phyloP scores from a whole-genome alignment of 2,888 invertebrate genomes.

The Catocala sponsa region DNA sequence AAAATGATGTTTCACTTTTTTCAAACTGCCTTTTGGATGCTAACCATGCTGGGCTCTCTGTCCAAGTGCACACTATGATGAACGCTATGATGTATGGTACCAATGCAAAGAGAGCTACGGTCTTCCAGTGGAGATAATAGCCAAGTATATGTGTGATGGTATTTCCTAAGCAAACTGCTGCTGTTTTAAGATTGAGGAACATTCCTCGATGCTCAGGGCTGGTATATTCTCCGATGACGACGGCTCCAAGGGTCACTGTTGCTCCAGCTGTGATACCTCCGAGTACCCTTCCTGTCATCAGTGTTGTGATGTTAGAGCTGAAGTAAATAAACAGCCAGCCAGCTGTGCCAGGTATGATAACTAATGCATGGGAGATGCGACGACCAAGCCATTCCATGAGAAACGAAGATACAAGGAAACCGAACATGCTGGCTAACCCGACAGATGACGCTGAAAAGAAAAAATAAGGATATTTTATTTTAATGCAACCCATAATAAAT shows the following conservation, averaged over 20 bases:
- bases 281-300: slow-evolving; percentile 40
- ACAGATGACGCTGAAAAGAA: slow-evolving; percentile 57
- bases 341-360: slow-evolving; percentile 64
- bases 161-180: slow-evolving; percentile 37
- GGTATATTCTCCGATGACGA: slow-evolving; percentile 79
- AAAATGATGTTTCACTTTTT: no score
- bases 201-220: slow-evolving; percentile 85
- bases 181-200: slow-evolving; percentile 66
- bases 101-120: no score
- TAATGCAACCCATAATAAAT: no score
- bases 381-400: slow-evolving; percentile 60
- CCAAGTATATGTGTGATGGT: slow-evolving; percentile 5
- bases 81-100: slow-evolving; percentile 3
- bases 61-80: slow-evolving; percentile 8
- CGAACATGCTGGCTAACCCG: slow-evolving; percentile 50
- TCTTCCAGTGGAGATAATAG: neutral
- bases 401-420: slow-evolving; percentile 58
- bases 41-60: slow-evolving; percentile 15
- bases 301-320: slow-evolving; percentile 19
- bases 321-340: slow-evolving; percentile 45
- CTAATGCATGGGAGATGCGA: slow-evolving; percentile 57
- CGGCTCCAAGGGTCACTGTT: slow-evolving; percentile 60
- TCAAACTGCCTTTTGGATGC: slow-evolving; percentile 3
- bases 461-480: neutral
- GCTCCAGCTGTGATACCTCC: slow-evolving; percentile 31